Conservation (phyloP, 2,888 invertebrate genomes). For the Lacanobia oleracea region DNA sequence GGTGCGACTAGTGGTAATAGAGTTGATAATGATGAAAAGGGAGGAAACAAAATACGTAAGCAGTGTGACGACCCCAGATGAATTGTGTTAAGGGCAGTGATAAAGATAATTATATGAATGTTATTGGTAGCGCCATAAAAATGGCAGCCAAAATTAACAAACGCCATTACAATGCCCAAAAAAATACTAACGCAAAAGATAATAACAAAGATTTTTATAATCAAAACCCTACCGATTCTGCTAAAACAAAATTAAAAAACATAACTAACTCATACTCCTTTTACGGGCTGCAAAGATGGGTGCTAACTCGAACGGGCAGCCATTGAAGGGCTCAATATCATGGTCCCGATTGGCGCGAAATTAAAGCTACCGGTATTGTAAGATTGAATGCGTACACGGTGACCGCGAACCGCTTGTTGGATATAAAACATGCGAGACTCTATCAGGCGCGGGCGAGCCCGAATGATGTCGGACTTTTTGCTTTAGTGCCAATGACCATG, state of each 20-base stretch:
- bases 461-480: constrained; percentile 12
- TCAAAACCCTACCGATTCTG: background rate
- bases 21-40: background rate
- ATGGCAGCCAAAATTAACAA: background rate
- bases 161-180: background rate
- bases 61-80: background rate
- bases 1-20: background rate
- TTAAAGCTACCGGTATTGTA: constrained; percentile 70
- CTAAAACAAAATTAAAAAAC: constrained; percentile 27
- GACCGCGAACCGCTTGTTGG: constrained; percentile 35
- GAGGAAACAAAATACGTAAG: background rate
- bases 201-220: background rate
- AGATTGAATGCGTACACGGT: constrained; percentile 44
- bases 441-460: constrained; percentile 11
- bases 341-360: constrained; percentile 65
- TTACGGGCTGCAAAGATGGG: constrained; percentile 16
- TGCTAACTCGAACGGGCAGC: constrained; percentile 36
- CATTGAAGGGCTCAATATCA: constrained; percentile 49
- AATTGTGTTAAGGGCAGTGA: background rate
- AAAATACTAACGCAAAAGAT: background rate
- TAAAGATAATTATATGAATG: background rate
- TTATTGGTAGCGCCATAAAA: background rate
- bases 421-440: constrained; percentile 33
- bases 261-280: constrained; percentile 1
- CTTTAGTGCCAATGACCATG: constrained; percentile 13